Evolutionary conservation across 2,113 vertebrate species (phyloP), one percentile per base, ranked within the genome.

Genomic region (Melospiza georgiana): DNA sequence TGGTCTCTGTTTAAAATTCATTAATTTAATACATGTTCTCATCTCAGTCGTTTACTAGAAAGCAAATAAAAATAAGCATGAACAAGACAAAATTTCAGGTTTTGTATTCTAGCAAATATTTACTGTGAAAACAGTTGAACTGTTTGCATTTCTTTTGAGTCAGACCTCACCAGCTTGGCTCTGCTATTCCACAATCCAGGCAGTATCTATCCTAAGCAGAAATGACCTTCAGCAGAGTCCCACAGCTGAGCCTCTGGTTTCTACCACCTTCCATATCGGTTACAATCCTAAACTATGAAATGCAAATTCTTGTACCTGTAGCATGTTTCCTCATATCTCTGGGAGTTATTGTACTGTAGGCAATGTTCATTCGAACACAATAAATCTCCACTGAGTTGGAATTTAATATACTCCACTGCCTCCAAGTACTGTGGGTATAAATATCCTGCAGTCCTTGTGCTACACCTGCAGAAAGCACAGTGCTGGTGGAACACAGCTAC

Each of bases 351-450:
- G 51, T 89, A 92, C 92, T 86, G 62, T 84, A 72, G 83, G 83
- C 62, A 95, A 72, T 84, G 86, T 81, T 94, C 92, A 87, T 92
- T 95, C 49, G 18, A 92, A 89, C 54, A 61, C 65, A 81, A 93
- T 93, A 92, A 94, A 95, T 96, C 93, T 95, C 76, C 61, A 73
- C 37, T 23, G 76, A 84, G 88, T 18, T 93, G 73, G 54, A 96
- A 95, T 94, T 92, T 93, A 96, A 95, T 82, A 79, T 62, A 89
- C 80, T 94, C 73, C 72, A 39, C 61, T 92, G 62, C 93, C 86
- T 94, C 4, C 0, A 58, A 2, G 3, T 66, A 65, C 44, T 68
- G 49, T 61, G 79, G 51, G 85, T 81, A 90, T 92, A 93, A 93
- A 96, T 95, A 96, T 72, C 61, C 75, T 65, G 52, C 39, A 90